A percentile compares a stretch with the other conserved stretches of the same genome.
phyloP scores from a whole-genome alignment of 2,113 vertebrate species.

The Pteronura brasiliensis region DNA sequence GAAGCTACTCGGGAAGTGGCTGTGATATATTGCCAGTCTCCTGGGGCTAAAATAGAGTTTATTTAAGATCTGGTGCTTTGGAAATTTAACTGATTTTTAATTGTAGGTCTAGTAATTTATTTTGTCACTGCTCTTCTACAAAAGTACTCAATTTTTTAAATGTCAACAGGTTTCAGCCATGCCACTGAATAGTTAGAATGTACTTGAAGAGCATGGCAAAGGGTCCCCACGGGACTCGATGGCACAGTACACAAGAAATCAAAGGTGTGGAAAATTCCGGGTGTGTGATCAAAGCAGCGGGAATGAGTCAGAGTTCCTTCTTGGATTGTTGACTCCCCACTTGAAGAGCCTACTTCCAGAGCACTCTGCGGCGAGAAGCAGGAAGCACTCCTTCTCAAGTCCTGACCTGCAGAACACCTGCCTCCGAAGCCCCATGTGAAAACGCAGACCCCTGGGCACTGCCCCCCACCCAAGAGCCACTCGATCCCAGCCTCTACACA shows the following conservation, averaged over 20 bases:
- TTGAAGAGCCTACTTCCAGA: neutral
- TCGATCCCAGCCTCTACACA: fast-evolving
- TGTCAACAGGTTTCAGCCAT: neutral
- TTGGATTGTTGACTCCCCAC: neutral
- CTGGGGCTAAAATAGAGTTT: neutral
- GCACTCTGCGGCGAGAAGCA: neutral
- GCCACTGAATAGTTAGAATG: neutral
- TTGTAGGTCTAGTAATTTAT: neutral
- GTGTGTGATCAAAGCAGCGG: neutral
- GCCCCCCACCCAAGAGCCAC: neutral
- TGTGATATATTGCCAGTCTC: neutral
- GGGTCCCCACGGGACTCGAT: neutral
- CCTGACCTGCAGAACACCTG: neutral
- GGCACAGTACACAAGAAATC: neutral
- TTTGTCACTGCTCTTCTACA: neutral
- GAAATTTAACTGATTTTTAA: neutral
- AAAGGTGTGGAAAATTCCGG: neutral
- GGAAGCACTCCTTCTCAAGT: neutral
- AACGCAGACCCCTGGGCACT: neutral
- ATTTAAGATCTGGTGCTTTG: neutral
- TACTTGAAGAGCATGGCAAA: neutral
- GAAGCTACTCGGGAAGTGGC: neutral
- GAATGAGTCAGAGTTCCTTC: neutral
- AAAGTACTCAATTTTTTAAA: neutral
- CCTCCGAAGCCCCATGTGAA: neutral